phyloP scores from a whole-genome alignment of 1,140 invertebrate species.

The Drosophila malerkotliana region DNA sequence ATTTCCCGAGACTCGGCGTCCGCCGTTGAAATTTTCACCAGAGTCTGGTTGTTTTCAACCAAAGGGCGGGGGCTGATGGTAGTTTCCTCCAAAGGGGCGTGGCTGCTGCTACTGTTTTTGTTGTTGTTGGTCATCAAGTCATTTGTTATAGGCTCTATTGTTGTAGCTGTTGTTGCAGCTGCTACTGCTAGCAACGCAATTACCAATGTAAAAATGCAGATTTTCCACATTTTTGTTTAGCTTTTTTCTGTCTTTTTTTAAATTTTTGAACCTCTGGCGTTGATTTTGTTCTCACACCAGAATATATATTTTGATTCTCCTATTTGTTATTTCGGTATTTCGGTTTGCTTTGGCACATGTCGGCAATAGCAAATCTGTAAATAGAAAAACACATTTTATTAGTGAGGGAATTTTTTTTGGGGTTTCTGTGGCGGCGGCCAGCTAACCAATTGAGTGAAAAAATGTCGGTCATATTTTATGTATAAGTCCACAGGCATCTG shows the following conservation, averaged over 20 bases:
- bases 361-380: slow-evolving; percentile 30
- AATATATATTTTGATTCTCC: slow-evolving; percentile 14
- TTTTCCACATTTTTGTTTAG: slow-evolving; percentile 67
- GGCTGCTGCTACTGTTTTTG: slow-evolving; percentile 3
- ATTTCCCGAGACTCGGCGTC: slow-evolving; percentile 16
- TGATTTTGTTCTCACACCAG: not conserved
- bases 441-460: slow-evolving; percentile 17
- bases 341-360: slow-evolving; percentile 34
- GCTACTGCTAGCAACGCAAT: slow-evolving; percentile 51
- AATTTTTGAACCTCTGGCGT: slow-evolving; percentile 2
- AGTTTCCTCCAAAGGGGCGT: slow-evolving; percentile 8
- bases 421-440: not conserved
- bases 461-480: slow-evolving; percentile 23
- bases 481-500: slow-evolving; percentile 6
- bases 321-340: slow-evolving; percentile 21
- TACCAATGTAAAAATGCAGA: slow-evolving; percentile 77
- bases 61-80: slow-evolving; percentile 8
- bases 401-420: slow-evolving; percentile 6
- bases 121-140: slow-evolving; percentile 32
- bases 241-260: too few species aligned
- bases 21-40: slow-evolving; percentile 21
- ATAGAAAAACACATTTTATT: slow-evolving; percentile 30
- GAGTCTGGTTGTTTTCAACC: slow-evolving; percentile 39
- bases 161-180: slow-evolving; percentile 13
- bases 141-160: slow-evolving; percentile 55